Evolutionary conservation across 2,888 invertebrate species (phyloP), one percentile per base, ranked within the genome.

Genomic region (Laothoe populi): DNA sequence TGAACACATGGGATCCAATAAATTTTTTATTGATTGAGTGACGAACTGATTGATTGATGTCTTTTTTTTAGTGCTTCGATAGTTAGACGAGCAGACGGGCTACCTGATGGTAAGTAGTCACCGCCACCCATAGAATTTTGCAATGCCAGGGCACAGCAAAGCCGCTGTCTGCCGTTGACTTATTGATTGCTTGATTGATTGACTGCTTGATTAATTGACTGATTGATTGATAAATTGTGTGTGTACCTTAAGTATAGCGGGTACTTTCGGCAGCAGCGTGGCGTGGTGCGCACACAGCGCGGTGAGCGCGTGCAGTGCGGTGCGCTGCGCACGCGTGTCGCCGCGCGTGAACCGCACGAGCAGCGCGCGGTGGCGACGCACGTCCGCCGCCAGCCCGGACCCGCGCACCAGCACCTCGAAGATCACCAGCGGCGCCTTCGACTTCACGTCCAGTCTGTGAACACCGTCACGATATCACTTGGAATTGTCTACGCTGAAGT

Each of bases 251-350:
- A 98, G 94, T 74, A 98, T 96, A 83, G 96, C 96, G 71, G 98
- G 95, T 74, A 98, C 97, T 86, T 98, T 98, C 64, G 96, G 94
- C 94, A 99, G 95, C 75, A 99, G 94, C 61, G 93, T 90, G 66
- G 95, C 95, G 88, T 98, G 96, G 71, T 97, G 92, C 63, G 96
- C 96, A 72, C 98, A 96, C 59, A 99, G 95, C 86, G 98, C 98
- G 82, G 99, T 99, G 79, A 99, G 95, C 63, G 99, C 99, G 78
- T 99, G 97, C 76, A 99, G 95, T 73, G 99, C 94, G 90, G 98
- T 97, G 71, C 98, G 96, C 85, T 98, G 98, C 5, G 97, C 97
- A 81, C 97, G 97, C 38, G 94, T 86, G 82, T 98, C 97, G 79
- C 72, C 95, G 94, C 71, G 95, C 88, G 93, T 97, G 86, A 97